A percentile compares a stretch with the other conserved stretches of the same genome.
Conservation (phyloP, 2,113 vertebrate species). For the Accipiter virgatus region DNA sequence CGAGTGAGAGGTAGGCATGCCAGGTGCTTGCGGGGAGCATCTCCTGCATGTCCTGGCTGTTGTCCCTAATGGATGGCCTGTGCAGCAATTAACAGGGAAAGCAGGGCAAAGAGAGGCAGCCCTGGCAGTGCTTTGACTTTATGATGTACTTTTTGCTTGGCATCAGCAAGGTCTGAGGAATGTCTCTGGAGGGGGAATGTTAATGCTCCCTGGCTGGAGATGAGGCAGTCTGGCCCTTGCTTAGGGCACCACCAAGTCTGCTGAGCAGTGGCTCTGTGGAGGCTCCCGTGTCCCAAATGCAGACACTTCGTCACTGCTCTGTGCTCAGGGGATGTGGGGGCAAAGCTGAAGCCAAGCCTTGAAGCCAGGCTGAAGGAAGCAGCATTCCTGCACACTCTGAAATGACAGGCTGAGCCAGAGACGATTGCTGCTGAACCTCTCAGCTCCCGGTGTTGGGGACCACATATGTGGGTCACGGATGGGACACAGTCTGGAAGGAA, state of each 20-base stretch:
- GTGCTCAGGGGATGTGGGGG: neutral
- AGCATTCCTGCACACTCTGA: neutral
- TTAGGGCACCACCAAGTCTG: neutral
- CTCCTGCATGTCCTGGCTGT: neutral
- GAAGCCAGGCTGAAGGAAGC: neutral
- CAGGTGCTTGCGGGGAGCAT: neutral
- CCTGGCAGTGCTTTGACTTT: neutral
- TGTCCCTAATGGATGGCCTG: neutral
- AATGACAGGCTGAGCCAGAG: neutral
- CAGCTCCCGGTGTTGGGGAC: neutral
- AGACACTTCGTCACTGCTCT: neutral
- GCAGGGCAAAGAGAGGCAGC: neutral
- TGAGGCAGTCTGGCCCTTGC: neutral
- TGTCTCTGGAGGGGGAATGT: neutral
- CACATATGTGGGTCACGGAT: rapidly evolving
- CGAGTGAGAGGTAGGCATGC: neutral
- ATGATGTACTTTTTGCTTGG: neutral
- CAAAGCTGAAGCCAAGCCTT: neutral
- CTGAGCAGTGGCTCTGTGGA: neutral
- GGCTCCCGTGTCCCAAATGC: neutral
- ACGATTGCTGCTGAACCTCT: neutral
- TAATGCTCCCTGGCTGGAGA: conserved; percentile 8
- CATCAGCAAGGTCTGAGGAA: conserved; percentile 22
- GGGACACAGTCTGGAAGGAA: neutral
- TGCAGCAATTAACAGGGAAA: neutral